phyloP scores from a whole-genome alignment of 92 coral and sea anemone genomes.

The Phenganax marumi region DNA sequence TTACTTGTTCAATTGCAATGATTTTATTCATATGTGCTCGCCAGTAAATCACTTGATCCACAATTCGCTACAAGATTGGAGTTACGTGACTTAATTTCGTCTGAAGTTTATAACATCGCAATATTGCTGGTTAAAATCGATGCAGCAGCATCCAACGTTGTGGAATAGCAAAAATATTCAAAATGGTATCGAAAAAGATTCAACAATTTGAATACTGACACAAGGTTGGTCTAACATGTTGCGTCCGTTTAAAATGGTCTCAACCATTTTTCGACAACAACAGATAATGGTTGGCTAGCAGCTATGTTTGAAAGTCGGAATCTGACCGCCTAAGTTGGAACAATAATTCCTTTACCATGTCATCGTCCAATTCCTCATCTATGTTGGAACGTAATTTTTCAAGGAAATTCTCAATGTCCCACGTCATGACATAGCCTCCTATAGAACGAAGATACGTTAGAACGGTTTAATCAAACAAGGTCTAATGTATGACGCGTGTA shows the following conservation, averaged over 20 bases:
- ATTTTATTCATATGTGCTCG: conserved; percentile 92
- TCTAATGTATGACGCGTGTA: no score
- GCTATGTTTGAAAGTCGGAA: no score
- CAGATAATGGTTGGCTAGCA: no score
- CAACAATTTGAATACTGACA: no score
- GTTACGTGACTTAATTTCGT: no score
- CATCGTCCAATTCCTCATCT: conserved; percentile 26
- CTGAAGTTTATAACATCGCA: no score
- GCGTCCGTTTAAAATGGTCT: no score
- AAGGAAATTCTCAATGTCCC: conserved; percentile 96
- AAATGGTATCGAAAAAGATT: no score
- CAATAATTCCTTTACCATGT: neutral
- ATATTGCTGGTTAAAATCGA: neutral
- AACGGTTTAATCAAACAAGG: neutral
- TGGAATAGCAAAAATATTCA: no score
- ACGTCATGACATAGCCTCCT: conserved; percentile 94
- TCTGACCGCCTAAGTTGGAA: no score
- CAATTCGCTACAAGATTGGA: conserved; percentile 62
- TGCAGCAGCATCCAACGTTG: neutral
- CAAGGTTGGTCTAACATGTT: no score
- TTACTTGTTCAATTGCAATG: conserved; percentile 89
- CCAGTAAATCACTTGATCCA: conserved; percentile 93
- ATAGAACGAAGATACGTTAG: neutral
- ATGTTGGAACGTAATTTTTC: conserved; percentile 62
- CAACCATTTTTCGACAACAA: no score